phyloP scores from a whole-genome alignment of 2,113 vertebrate species.

The Ophiodon elongatus region DNA sequence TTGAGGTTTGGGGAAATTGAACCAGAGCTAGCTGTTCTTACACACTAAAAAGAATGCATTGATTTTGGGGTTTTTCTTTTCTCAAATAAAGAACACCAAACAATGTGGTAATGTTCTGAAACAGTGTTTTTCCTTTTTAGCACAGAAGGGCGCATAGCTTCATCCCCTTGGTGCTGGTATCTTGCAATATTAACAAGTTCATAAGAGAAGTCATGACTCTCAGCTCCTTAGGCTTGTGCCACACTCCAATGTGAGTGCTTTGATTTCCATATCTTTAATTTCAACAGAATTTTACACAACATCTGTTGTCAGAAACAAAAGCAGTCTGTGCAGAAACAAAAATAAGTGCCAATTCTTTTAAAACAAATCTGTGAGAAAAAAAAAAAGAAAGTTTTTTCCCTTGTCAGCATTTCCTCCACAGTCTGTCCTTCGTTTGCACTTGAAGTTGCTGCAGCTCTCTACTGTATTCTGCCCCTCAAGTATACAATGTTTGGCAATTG shows the following conservation, averaged over 20 bases:
- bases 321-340: neutral
- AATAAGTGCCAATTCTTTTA: slow-evolving; percentile 1
- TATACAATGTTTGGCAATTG: neutral
- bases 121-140: neutral
- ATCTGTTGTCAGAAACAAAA: slow-evolving; percentile 8
- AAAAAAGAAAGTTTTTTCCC: neutral
- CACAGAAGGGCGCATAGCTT: neutral
- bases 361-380: neutral
- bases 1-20: slow-evolving; percentile 30
- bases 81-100: slow-evolving; percentile 9
- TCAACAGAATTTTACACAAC: neutral
- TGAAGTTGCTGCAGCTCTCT: slow-evolving; percentile 21
- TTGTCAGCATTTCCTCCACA: slow-evolving; percentile 2
- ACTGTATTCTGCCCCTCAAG: neutral
- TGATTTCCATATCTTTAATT: neutral
- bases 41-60: neutral
- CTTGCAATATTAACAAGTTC: slow-evolving; percentile 9
- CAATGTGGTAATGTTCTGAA: neutral
- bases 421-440: slow-evolving; percentile 29
- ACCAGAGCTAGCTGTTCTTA: slow-evolving; percentile 9
- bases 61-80: slow-evolving; percentile 22
- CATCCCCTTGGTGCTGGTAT: slow-evolving; percentile 8
- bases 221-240: neutral
- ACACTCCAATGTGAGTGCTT: neutral
- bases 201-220: neutral